Percentiles rank a stretch among this genome's conserved stretches.
Evolutionary conservation across 2,888 invertebrate genomes (phyloP).

Genomic region (Agrilus mali): DNA sequence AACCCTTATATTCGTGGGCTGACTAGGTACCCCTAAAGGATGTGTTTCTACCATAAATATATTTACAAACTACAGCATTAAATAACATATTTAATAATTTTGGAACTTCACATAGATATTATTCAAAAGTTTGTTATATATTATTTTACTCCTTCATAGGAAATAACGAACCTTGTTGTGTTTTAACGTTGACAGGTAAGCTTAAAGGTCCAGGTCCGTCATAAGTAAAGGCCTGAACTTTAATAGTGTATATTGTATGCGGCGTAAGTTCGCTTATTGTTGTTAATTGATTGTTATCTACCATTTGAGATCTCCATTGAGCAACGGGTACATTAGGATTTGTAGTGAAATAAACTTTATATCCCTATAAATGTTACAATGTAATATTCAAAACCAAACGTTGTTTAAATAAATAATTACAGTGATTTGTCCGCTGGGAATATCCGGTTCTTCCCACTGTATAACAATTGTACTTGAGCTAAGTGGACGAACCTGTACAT

Average conservation of each 20-base stretch:
- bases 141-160: no score
- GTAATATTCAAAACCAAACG: not conserved
- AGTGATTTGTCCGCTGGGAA: constrained; percentile 87
- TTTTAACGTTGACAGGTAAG: constrained; percentile 79
- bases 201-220: constrained; percentile 85
- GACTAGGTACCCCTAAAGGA: constrained; percentile 70
- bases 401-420: constrained; percentile 40
- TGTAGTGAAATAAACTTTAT: constrained; percentile 85
- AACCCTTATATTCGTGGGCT: constrained; percentile 72
- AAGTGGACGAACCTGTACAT: constrained; percentile 77
- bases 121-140: no score
- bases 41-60: no score
- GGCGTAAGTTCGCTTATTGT: constrained; percentile 77
- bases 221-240: constrained; percentile 76
- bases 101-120: no score
- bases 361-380: constrained; percentile 52
- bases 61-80: no score
- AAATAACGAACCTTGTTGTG: constrained; percentile 61
- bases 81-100: no score
- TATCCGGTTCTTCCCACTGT: constrained; percentile 90
- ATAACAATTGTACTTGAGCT: constrained; percentile 87
- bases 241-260: constrained; percentile 81
- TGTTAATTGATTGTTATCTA: constrained; percentile 74
- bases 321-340: constrained; percentile 66
- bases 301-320: constrained; percentile 77